Evolutionary conservation across 2,113 vertebrate genomes (phyloP).

Genomic region (Catharus fuscescens): DNA sequence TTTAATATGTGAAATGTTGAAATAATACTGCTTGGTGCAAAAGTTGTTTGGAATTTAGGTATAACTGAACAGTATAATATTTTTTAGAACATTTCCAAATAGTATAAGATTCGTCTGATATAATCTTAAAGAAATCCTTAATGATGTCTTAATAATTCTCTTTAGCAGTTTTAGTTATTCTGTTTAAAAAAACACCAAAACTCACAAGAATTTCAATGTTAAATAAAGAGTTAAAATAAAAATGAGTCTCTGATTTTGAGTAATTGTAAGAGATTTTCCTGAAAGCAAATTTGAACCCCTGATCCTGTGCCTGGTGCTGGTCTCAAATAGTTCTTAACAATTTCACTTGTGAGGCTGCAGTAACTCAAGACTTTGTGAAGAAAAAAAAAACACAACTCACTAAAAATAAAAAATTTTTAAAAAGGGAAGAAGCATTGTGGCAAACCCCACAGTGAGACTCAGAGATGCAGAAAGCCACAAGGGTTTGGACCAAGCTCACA

Average conservation of each 20-base stretch:
- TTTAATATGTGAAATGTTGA: neutral
- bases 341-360: neutral
- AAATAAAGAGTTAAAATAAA: neutral
- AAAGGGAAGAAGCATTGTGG: neutral
- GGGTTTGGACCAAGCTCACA: neutral
- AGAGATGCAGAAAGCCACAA: neutral
- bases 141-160: neutral
- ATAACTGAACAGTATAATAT: neutral
- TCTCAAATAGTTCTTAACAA: neutral
- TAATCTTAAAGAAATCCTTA: neutral
- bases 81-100: neutral
- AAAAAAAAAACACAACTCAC: neutral
- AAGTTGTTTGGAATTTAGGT: neutral
- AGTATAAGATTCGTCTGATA: neutral
- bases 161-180: neutral
- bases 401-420: too few species aligned
- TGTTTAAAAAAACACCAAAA: neutral
- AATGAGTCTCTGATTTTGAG: neutral
- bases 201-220: neutral
- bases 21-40: neutral
- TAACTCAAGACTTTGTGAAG: neutral
- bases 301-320: accelerated
- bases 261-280: neutral
- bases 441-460: neutral
- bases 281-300: neutral